These are phyloP conservation scores for Plagodis dolabraria DNA, from an alignment of 2,888 invertebrate species.

Conservation along the genomic window DNA sequence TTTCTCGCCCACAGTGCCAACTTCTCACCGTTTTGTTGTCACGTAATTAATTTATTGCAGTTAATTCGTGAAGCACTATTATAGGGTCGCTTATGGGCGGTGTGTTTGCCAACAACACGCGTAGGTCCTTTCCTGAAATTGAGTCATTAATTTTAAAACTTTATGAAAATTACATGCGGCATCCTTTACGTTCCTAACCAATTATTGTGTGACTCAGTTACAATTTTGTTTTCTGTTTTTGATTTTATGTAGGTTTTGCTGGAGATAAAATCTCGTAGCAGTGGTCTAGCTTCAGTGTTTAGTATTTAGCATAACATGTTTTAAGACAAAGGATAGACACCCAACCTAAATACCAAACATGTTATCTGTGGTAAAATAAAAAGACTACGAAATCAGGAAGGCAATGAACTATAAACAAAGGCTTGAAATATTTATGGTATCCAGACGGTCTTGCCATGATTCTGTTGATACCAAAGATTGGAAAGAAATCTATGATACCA, in stretches of 20 bases:
- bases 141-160: conserved; percentile 69
- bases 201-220: conserved; percentile 45
- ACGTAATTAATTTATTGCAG: conserved; percentile 82
- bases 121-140: conserved; percentile 79
- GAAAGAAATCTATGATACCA: too few species aligned
- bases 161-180: conserved; percentile 56
- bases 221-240: conserved; percentile 49
- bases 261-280: conserved; percentile 37
- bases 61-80: conserved; percentile 60
- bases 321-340: conserved; percentile 33
- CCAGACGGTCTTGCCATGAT: background rate
- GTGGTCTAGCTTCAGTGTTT: conserved; percentile 21
- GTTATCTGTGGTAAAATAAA: conserved; percentile 30
- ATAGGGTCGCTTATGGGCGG: conserved; percentile 68
- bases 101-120: conserved; percentile 70
- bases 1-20: conserved; percentile 67
- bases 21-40: conserved; percentile 77
- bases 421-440: conserved; percentile 19
- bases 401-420: conserved; percentile 39
- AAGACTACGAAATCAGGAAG: conserved; percentile 33
- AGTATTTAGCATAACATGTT: conserved; percentile 39
- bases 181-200: conserved; percentile 54
- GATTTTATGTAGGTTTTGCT: conserved; percentile 37
- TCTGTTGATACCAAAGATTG: too few species aligned
- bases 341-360: conserved; percentile 35